Evolutionary conservation across 2,888 invertebrate genomes (phyloP).

Genomic region (Drosophila diplacantha): DNA sequence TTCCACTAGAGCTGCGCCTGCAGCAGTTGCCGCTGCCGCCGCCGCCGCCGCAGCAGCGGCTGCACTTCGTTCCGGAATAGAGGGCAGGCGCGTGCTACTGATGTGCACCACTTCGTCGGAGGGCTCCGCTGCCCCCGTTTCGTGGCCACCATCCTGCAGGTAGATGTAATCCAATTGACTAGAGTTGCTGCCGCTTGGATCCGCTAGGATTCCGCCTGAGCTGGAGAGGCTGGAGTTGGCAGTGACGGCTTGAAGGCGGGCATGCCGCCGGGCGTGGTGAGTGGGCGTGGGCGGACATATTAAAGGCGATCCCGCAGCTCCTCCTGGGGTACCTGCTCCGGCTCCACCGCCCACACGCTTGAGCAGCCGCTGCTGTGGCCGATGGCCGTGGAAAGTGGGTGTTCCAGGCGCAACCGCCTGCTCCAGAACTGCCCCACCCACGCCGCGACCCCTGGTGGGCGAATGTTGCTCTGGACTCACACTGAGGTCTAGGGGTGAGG

Average conservation of each 20-base stretch:
- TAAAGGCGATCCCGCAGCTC: conserved; percentile 68
- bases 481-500: conserved; percentile 76
- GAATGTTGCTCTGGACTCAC: conserved; percentile 67
- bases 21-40: conserved; percentile 32
- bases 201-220: conserved; percentile 31
- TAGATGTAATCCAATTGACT: conserved; percentile 68
- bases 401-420: conserved; percentile 75
- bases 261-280: conserved; percentile 86
- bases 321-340: conserved; percentile 38
- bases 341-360: conserved; percentile 79
- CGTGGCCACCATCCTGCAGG: conserved; percentile 35
- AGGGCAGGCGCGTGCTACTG: conserved; percentile 87
- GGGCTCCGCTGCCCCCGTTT: conserved; percentile 5
- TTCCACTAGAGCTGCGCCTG: conserved; percentile 61
- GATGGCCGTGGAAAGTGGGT: conserved; percentile 56
- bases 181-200: conserved; percentile 28
- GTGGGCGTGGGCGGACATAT: conserved; percentile 93
- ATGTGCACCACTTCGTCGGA: conserved; percentile 82
- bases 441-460: conserved; percentile 62
- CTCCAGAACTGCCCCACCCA: conserved; percentile 46
- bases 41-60: conserved; percentile 60
- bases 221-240: conserved; percentile 76
- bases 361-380: conserved; percentile 83
- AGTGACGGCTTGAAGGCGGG: conserved; percentile 69
- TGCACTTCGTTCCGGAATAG: conserved; percentile 86